phyloP scores from a whole-genome alignment of 1,140 invertebrate species.

The Micrasema minimum region DNA sequence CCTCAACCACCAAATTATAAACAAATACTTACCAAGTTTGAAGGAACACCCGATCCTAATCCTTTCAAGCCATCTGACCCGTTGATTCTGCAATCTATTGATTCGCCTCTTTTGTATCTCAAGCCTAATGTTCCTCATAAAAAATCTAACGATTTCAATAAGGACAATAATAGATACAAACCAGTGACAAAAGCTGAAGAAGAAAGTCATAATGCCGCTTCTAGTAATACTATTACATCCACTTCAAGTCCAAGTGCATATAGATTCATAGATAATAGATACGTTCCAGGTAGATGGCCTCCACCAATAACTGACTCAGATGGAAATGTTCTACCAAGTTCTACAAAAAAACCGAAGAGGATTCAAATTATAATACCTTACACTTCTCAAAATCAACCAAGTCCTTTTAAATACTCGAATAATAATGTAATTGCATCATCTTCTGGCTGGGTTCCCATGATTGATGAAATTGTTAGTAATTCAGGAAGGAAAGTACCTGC shows the following conservation, averaged over 20 bases:
- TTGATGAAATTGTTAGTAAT: constrained; percentile 57
- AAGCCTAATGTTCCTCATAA: constrained; percentile 65
- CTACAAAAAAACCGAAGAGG: constrained; percentile 66
- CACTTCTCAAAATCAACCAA: constrained; percentile 71
- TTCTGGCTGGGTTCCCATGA: constrained; percentile 57
- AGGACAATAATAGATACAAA: constrained; percentile 13
- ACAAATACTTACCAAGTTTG: constrained; percentile 59
- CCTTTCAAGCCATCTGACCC: constrained; percentile 27
- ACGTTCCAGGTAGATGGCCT: constrained; percentile 55
- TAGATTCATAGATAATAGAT: constrained; percentile 56
- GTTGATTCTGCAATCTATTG: constrained; percentile 61
- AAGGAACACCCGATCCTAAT: constrained; percentile 43
- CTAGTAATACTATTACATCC: constrained; percentile 26
- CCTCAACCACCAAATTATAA: constrained; percentile 56
- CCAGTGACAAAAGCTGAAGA: constrained; percentile 3
- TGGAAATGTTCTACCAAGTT: constrained; percentile 47
- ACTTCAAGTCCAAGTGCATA: constrained; percentile 42
- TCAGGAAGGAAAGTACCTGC: constrained; percentile 67
- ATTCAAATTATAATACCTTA: constrained; percentile 84
- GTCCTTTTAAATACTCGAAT: constrained; percentile 63
- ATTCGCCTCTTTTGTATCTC: constrained; percentile 65
- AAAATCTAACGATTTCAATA: constrained; percentile 59
- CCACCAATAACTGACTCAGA: constrained; percentile 48
- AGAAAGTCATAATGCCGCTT: constrained; percentile 10
- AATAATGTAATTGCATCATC: constrained; percentile 54